phyloP scores from a whole-genome alignment of 2,888 invertebrate genomes.

The Abrostola triplasia region DNA sequence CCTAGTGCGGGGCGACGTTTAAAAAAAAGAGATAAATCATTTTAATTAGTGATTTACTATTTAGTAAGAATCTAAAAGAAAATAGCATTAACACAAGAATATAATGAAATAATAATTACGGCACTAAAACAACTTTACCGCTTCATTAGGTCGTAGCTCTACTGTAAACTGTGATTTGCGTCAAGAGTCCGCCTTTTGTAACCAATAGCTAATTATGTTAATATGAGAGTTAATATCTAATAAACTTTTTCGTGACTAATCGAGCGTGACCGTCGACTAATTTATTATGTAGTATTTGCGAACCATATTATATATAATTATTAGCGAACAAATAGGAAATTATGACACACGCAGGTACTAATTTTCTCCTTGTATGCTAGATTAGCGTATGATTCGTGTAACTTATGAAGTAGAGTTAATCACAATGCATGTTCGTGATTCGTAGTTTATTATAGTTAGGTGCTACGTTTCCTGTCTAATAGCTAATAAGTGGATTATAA shows the following conservation, averaged over 20 bases:
- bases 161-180: slow-evolving; percentile 20
- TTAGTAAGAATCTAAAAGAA: too few relatives aligned
- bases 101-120: too few relatives aligned
- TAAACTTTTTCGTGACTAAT: slow-evolving; percentile 67
- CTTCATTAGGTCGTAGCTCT: slow-evolving; percentile 19
- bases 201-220: slow-evolving; percentile 60
- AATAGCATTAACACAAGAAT: too few relatives aligned
- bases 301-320: slow-evolving; percentile 61
- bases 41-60: too few relatives aligned
- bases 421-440: slow-evolving; percentile 29
- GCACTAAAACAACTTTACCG: too few relatives aligned
- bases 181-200: slow-evolving; percentile 21
- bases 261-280: slow-evolving; percentile 57
- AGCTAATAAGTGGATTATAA: neutral
- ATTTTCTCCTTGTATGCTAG: slow-evolving; percentile 27
- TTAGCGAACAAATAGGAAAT: slow-evolving; percentile 62
- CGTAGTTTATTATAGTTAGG: slow-evolving; percentile 7
- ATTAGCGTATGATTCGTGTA: slow-evolving; percentile 29
- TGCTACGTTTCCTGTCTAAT: neutral
- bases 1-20: too few relatives aligned
- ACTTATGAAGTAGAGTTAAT: slow-evolving; percentile 11
- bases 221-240: slow-evolving; percentile 55
- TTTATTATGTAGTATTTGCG: slow-evolving; percentile 55
- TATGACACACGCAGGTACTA: slow-evolving; percentile 35
- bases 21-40: too few relatives aligned